phyloP scores from a whole-genome alignment of 2,888 invertebrate genomes.

The Ceraclea dissimilis region DNA sequence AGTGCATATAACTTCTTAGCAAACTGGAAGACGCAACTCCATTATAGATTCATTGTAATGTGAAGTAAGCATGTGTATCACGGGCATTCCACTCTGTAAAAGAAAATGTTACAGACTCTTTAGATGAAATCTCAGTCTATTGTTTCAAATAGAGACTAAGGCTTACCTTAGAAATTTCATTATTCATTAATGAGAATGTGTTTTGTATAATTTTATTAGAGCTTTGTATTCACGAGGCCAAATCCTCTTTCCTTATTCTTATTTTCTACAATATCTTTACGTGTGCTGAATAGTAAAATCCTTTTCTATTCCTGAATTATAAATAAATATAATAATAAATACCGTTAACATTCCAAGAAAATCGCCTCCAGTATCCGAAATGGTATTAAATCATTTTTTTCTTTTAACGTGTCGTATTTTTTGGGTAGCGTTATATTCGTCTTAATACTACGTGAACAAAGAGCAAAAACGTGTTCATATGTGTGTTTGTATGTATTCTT shows the following conservation, averaged over 20 bases:
- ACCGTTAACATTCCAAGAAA: neutral
- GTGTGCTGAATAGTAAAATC: conserved; percentile 3
- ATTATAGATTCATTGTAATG: no score
- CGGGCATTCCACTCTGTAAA: no score
- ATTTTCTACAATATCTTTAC: conserved; percentile 4
- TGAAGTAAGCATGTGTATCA: no score
- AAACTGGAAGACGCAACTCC: no score
- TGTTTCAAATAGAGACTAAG: neutral
- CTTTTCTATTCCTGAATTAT: neutral
- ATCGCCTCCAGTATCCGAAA: conserved; percentile 3
- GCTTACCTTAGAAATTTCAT: neutral
- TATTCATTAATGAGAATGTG: conserved; percentile 7
- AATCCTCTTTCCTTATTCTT: neutral
- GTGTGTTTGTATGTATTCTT: neutral
- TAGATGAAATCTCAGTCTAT: no score
- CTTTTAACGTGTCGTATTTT: conserved; percentile 5
- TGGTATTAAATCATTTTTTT: conserved; percentile 7
- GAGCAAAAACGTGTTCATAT: conserved; percentile 7
- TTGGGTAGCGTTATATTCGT: conserved; percentile 7
- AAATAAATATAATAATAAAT: conserved; percentile 2
- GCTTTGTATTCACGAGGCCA: neutral
- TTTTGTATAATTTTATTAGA: conserved; percentile 6
- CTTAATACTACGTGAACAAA: conserved; percentile 6
- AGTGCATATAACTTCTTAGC: no score
- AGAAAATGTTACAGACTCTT: no score